Conservation (phyloP, 2,888 invertebrate genomes). For the Drosophila fungiperda region DNA sequence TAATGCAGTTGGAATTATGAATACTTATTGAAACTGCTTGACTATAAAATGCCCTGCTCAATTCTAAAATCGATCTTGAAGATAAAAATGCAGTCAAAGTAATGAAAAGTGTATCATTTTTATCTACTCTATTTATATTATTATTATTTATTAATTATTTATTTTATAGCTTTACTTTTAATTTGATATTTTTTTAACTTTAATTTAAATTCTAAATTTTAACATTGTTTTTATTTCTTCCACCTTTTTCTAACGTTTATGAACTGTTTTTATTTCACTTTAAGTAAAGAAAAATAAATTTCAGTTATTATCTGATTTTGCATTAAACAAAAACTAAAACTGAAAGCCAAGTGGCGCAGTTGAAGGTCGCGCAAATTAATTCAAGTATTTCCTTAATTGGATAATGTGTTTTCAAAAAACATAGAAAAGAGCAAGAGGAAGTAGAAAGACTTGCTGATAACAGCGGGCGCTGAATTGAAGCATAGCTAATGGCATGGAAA, state of each 20-base stretch:
- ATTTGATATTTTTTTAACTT: too few relatives aligned
- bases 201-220: neutral
- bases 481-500: slow-evolving; percentile 39
- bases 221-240: neutral
- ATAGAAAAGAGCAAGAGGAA: neutral
- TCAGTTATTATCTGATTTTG: slow-evolving; percentile 1
- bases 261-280: neutral
- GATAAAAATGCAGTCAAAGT: too few relatives aligned
- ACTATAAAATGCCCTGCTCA: neutral
- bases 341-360: slow-evolving; percentile 11
- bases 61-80: neutral
- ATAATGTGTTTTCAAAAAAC: slow-evolving; percentile 32
- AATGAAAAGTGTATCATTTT: too few relatives aligned
- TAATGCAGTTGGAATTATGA: neutral
- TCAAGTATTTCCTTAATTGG: slow-evolving; percentile 50
- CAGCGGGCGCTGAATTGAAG: slow-evolving; percentile 40
- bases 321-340: slow-evolving; percentile 1
- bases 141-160: too few relatives aligned
- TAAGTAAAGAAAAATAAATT: neutral
- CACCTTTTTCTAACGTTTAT: too few relatives aligned
- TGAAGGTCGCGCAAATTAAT: slow-evolving; percentile 31
- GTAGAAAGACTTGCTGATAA: slow-evolving; percentile 40
- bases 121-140: too few relatives aligned
- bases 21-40: neutral
- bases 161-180: too few relatives aligned